A percentile compares a stretch with the other conserved stretches of the same genome.
phyloP scores from a whole-genome alignment of 2,797 vertebrate species.

The Chaenodraco wilsoni region DNA sequence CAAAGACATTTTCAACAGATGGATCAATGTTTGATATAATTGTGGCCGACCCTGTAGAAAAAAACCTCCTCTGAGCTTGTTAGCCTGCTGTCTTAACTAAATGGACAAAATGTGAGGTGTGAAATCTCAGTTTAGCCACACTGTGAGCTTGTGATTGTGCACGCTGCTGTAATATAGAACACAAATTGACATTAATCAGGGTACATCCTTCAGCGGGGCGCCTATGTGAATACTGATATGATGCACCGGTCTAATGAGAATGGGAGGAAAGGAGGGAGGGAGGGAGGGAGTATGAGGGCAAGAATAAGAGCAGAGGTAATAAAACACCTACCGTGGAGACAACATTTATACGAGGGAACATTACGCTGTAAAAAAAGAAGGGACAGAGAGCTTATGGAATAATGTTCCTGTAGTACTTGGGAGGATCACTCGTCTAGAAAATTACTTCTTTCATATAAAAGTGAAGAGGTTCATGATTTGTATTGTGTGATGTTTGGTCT shows the following conservation, averaged over 20 bases:
- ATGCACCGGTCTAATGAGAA: conserved; percentile 49
- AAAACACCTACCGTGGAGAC: conserved; percentile 62
- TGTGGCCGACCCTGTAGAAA: neutral
- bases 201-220: conserved; percentile 44
- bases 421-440: conserved; percentile 22
- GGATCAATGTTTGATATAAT: neutral
- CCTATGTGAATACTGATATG: conserved; percentile 57
- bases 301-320: conserved; percentile 43
- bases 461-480: conserved; percentile 16
- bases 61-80: conserved; percentile 12
- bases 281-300: conserved; percentile 23
- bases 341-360: conserved; percentile 47
- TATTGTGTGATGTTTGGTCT: conserved; percentile 8
- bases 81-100: conserved; percentile 18
- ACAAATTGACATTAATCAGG: conserved; percentile 59
- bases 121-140: conserved; percentile 42
- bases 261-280: neutral
- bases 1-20: neutral
- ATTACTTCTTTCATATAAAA: conserved; percentile 23
- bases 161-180: conserved; percentile 40
- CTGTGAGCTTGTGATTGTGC: conserved; percentile 15
- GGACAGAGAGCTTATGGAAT: conserved; percentile 28
- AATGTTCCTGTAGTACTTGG: conserved; percentile 22
- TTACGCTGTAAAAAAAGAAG: conserved; percentile 32
- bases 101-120: conserved; percentile 35